Evolutionary conservation across 2,888 invertebrate species (phyloP).

Genomic region (Tenthredo livida): DNA sequence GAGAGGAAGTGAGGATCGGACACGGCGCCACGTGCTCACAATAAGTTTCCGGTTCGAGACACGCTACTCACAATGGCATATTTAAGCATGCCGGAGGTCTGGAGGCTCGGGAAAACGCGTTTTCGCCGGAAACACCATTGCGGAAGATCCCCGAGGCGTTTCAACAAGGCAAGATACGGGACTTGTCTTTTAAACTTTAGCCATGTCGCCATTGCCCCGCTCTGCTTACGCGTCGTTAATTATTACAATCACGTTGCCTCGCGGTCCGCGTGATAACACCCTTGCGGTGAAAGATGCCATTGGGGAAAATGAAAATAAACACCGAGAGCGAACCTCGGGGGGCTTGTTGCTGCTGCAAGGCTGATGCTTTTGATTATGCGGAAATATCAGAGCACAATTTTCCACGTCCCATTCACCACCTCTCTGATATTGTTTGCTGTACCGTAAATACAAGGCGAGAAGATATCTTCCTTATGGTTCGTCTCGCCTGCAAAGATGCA

Average conservation of each 20-base stretch:
- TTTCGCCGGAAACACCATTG: slow-evolving; percentile 2
- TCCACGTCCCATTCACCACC: slow-evolving; percentile 53
- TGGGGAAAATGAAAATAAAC: slow-evolving; percentile 9
- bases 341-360: not conserved
- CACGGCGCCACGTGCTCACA: slow-evolving; percentile 34
- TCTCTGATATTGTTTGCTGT: slow-evolving; percentile 43
- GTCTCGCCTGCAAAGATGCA: not conserved
- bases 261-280: slow-evolving; percentile 21
- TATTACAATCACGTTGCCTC: slow-evolving; percentile 32
- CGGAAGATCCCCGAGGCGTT: slow-evolving; percentile 31
- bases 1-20: slow-evolving; percentile 22
- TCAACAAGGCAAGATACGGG: slow-evolving; percentile 6
- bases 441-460: slow-evolving; percentile 8
- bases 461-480: not conserved
- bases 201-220: not conserved
- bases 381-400: slow-evolving; percentile 50
- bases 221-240: slow-evolving; percentile 40
- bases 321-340: not conserved
- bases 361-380: slow-evolving; percentile 13
- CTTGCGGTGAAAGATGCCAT: slow-evolving; percentile 23
- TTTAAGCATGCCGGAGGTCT: slow-evolving; percentile 32
- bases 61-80: slow-evolving; percentile 42
- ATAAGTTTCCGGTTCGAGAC: slow-evolving; percentile 46
- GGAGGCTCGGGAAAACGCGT: slow-evolving; percentile 31
- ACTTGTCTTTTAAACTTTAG: slow-evolving; percentile 33